Evolutionary conservation across 1,140 invertebrate species (phyloP), one percentile per base, ranked within the genome.

Genomic region (Eriocheir sinensis): DNA sequence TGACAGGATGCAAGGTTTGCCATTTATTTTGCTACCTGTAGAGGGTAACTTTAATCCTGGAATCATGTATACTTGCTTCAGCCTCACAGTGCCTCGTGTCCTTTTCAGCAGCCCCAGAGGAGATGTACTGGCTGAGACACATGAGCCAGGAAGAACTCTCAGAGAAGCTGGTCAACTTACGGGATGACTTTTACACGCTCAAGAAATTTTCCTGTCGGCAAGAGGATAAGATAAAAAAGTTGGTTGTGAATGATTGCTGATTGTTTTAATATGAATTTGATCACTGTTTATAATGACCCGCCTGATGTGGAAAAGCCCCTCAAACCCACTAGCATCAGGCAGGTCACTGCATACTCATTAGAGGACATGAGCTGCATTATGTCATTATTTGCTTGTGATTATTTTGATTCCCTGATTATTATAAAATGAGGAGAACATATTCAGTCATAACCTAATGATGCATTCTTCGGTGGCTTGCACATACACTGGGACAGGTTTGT

Each of bases 151-250:
- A 91, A 21, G 94, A 95, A 44, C 86, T 95, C 12, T 32, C 32
- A 86, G 94, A 95, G 32, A 95, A 95, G 48, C 88, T 92, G 72
- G 90, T 95, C 86, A 79, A 83, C n/a, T 3, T 95, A 27, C 53
- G 60, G 38, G 94, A 95, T 92, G 90, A 95, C 40, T 95, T 95
- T 60, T 95, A 44, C 94, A 95, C 94, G 40, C 44, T 95, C 4
- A 95, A 95, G 89, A 95, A 92, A 85, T 95, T 95, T 41, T 92
- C 94, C 2, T 79, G 89, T 8, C 91, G 79, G 79, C 94, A 95
- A 72, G 94, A 95, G 36, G 94, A 95, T 38, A 95, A 95, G n/a
- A 95, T 95, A 92, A 95, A 91, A 80, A 95, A 95, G 94, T 95
- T 44, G 44, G 90, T 72, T 41, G 6, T 32, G 38, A 9, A 60